Conservation (phyloP, 53 echinoderm and acorn worm species). For the Actinopyga echinites region DNA sequence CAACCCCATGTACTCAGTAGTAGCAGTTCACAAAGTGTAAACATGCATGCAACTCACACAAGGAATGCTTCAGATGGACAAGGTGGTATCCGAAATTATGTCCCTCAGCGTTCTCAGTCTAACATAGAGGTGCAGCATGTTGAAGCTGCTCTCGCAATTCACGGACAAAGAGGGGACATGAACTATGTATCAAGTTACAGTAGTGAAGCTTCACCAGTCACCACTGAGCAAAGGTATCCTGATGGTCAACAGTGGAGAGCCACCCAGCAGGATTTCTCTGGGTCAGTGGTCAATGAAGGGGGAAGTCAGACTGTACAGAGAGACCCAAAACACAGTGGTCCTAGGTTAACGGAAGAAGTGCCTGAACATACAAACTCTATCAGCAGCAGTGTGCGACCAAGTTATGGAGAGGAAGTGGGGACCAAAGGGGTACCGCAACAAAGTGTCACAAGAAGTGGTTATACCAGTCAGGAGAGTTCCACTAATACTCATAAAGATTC, state of each 20-base stretch:
- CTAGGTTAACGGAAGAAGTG: constrained; percentile 19
- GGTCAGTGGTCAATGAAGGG: constrained; percentile 2
- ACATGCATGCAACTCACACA: constrained; percentile 31
- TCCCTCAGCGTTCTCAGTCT: constrained; percentile 29
- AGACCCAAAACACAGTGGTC: constrained; percentile 44
- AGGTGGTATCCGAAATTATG: background rate
- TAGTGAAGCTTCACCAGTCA: background rate
- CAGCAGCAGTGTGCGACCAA: background rate
- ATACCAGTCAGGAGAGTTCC: background rate
- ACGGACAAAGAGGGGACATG: background rate
- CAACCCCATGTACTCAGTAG: background rate
- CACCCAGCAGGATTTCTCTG: background rate
- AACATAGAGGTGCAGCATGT: constrained; percentile 29
- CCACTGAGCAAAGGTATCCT: background rate
- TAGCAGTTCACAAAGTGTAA: constrained; percentile 2
- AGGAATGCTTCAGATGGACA: constrained; percentile 25
- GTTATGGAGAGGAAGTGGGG: background rate
- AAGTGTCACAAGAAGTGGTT: background rate
- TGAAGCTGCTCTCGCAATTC: background rate
- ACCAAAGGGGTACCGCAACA: constrained; percentile 15
- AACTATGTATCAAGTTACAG: background rate
- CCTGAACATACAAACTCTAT: background rate
- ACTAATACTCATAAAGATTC: background rate
- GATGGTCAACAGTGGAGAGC: background rate
- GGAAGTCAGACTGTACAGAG: constrained; percentile 20